phyloP scores from a whole-genome alignment of 1,140 invertebrate species.

The Homarus americanus region DNA sequence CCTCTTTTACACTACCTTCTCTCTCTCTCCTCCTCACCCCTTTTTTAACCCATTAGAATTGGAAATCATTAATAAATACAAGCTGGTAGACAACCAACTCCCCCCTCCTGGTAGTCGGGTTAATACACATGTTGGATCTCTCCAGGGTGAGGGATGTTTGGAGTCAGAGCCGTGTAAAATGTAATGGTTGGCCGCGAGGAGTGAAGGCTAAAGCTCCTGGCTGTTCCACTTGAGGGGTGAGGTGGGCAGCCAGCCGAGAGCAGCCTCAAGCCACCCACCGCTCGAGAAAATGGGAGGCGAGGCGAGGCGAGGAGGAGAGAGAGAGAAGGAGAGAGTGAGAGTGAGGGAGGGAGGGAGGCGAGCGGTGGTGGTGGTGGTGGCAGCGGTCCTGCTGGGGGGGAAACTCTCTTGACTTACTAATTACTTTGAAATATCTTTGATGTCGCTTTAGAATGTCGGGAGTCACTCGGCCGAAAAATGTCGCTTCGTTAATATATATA shows the following conservation, averaged over 20 bases:
- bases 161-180: constrained; percentile 65
- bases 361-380: background rate
- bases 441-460: constrained; percentile 52
- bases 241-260: background rate
- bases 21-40: background rate
- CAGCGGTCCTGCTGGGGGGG: background rate
- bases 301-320: constrained; percentile 5
- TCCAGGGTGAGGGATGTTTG: background rate
- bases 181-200: constrained; percentile 56
- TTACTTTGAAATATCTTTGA: constrained; percentile 67
- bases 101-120: background rate
- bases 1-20: background rate
- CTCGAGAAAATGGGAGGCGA: constrained; percentile 2
- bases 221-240: constrained; percentile 62
- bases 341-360: constrained; percentile 24
- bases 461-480: constrained; percentile 21
- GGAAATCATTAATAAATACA: background rate
- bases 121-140: constrained; percentile 1
- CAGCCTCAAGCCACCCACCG: background rate
- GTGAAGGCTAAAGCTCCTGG: background rate
- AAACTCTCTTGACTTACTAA: constrained; percentile 48
- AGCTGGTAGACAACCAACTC: background rate
- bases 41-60: background rate
- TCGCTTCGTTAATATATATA: constrained; percentile 36
- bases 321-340: constrained; percentile 20